Evolutionary conservation across 2,797 vertebrate genomes (phyloP).

Genomic region (Morelia viridis): DNA sequence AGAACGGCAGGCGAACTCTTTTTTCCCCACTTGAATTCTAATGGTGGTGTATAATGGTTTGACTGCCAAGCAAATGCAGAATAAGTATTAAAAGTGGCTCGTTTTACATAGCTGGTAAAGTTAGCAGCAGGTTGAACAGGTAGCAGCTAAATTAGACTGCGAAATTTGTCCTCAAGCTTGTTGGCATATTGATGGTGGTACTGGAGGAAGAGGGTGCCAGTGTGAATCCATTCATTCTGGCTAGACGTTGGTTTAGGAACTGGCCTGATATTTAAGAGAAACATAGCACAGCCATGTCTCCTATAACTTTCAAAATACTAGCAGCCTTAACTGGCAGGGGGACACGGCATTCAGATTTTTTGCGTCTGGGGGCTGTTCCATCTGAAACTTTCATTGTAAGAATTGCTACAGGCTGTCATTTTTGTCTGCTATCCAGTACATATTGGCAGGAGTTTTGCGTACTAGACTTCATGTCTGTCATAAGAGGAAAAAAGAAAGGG

Average conservation of each 20-base stretch:
- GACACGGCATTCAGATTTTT: conserved; percentile 47
- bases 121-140: no score
- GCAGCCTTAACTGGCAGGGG: conserved; percentile 51
- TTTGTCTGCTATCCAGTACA: conserved; percentile 77
- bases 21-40: background rate
- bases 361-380: conserved; percentile 64
- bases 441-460: conserved; percentile 71
- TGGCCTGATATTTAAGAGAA: conserved; percentile 32
- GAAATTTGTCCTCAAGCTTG: background rate
- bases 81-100: no score
- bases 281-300: conserved; percentile 54
- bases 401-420: conserved; percentile 75
- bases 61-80: no score
- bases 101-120: background rate
- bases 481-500: conserved; percentile 57
- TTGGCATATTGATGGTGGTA: no score
- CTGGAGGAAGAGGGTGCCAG: background rate
- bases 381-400: conserved; percentile 64
- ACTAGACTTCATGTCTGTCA: conserved; percentile 71
- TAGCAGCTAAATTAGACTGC: no score
- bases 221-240: conserved; percentile 12
- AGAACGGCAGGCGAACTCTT: background rate
- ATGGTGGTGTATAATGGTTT: background rate
- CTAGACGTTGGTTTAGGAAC: background rate
- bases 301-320: conserved; percentile 48